Evolutionary conservation across 1,140 invertebrate species (phyloP).

Genomic region (Saccostrea glomerata): DNA sequence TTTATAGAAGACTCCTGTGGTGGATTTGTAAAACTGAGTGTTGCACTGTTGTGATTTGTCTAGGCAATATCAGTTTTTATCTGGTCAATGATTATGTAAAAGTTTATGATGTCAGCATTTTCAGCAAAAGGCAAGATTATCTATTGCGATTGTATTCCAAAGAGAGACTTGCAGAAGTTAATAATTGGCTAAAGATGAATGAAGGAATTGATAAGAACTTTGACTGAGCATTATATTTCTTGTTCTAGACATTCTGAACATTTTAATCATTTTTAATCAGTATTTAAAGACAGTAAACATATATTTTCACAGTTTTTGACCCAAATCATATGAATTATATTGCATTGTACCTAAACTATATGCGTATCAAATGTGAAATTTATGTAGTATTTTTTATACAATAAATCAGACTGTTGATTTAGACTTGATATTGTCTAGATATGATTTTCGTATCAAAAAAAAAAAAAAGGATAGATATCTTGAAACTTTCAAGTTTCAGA

Average conservation of each 20-base stretch:
- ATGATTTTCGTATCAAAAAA: no score
- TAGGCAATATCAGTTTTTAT: neutral
- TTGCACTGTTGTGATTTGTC: neutral
- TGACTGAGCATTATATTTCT: neutral
- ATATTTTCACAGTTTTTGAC: neutral
- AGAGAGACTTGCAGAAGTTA: neutral
- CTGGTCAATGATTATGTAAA: neutral
- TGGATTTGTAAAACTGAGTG: slow-evolving; percentile 7
- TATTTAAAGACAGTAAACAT: slow-evolving; percentile 6
- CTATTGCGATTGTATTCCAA: neutral
- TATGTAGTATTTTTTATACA: neutral
- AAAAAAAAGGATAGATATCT: no score
- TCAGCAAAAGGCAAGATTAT: neutral
- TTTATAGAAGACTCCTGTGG: neutral
- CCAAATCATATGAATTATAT: neutral
- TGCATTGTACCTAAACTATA: neutral
- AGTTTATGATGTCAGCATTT: neutral
- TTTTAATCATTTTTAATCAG: slow-evolving; percentile 12
- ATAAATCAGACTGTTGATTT: no score
- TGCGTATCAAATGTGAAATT: neutral
- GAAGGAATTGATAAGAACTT: neutral
- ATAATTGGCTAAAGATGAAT: neutral
- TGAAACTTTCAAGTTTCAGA: no score
- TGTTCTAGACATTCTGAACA: neutral
- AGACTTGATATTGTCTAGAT: no score